A percentile compares a stretch with the other conserved stretches of the same genome.
Evolutionary conservation across 2,113 vertebrate species (phyloP).

Genomic region (Lagopus leucura): DNA sequence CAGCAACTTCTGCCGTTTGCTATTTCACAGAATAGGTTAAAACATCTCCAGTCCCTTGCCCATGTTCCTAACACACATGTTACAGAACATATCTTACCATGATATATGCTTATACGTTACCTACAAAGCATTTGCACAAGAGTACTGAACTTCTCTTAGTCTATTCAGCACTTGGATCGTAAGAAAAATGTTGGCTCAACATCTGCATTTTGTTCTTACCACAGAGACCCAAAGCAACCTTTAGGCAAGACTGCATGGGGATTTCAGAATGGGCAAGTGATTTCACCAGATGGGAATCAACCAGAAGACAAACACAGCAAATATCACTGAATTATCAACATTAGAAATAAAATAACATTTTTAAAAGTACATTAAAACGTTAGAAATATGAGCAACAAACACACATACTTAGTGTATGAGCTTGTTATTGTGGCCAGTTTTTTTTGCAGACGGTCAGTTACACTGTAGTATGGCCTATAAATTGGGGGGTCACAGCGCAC

Average conservation of each 20-base stretch:
- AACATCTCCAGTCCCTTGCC: background rate
- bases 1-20: background rate
- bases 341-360: background rate
- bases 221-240: background rate
- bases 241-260: background rate
- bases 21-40: background rate
- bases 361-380: background rate
- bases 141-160: background rate
- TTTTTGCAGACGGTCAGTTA: background rate
- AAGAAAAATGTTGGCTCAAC: background rate
- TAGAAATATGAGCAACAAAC: background rate
- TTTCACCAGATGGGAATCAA: background rate
- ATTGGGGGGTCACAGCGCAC: background rate
- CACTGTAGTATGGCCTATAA: background rate
- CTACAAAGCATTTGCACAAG: background rate
- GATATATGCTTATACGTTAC: background rate
- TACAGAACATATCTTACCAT: accelerated
- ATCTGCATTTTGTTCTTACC: background rate
- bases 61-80: background rate
- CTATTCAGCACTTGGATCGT: accelerated
- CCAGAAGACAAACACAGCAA: background rate
- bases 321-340: background rate
- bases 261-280: background rate
- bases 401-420: background rate
- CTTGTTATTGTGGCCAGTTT: background rate